These are phyloP conservation scores for Crotalus tigris DNA, from an alignment of 2,113 vertebrate genomes.

Conservation along the genomic window DNA sequence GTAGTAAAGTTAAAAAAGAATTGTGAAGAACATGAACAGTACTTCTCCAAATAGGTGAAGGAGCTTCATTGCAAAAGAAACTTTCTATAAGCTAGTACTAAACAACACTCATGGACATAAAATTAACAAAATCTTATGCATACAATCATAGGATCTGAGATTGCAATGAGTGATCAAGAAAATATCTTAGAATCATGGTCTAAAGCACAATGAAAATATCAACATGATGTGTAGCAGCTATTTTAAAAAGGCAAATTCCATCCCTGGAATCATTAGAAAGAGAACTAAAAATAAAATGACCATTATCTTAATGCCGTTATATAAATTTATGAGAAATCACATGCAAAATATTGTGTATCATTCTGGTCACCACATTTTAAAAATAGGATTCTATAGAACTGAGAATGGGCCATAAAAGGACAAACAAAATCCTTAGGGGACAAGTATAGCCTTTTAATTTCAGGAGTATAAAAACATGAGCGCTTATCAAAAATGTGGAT, in stretches of 20 bases:
- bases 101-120: background rate
- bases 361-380: background rate
- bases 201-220: background rate
- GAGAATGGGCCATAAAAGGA: background rate
- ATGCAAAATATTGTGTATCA: background rate
- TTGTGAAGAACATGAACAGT: too few species aligned
- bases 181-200: background rate
- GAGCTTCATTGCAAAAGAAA: background rate
- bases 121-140: background rate
- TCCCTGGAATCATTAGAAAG: background rate
- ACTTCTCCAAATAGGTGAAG: too few species aligned
- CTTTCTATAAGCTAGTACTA: background rate
- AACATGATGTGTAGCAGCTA: background rate
- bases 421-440: background rate
- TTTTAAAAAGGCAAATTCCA: background rate
- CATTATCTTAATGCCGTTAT: background rate
- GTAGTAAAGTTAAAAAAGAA: background rate
- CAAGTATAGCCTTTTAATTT: background rate
- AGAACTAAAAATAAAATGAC: background rate
- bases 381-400: background rate
- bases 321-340: background rate
- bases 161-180: background rate
- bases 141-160: background rate
- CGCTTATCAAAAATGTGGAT: background rate
- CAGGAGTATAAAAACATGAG: background rate